Base-by-base conservation (phyloP, 2,797 vertebrate genomes). In the Sparidentex hasta region DNA sequence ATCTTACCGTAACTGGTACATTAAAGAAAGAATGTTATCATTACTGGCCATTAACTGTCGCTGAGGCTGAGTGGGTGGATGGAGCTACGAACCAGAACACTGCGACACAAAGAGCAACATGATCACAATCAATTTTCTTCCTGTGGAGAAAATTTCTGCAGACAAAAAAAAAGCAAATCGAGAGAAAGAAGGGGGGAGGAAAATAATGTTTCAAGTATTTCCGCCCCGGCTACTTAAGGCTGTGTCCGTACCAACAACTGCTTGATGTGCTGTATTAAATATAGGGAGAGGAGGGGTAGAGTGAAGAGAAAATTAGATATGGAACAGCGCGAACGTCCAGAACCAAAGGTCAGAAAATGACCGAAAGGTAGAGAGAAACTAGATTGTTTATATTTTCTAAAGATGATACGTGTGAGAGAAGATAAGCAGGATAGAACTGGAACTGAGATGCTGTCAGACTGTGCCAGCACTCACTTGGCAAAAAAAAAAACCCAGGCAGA, bases 281-380 rank as follows among this genome's bases (percentile, higher is more conserved):
- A 80, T 95, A 94, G 86, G 94, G 95, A 94, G 76, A 18, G 50
- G 33, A 4, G 29, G 44, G 23, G 33, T 23, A 38, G 69, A 71
- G 65, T 29, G 44, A n/a, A n/a, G n/a, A 64, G 70, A 59, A 76
- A 47, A 59, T 56, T 21, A 46, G 11, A 55, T 11, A 18, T 12
- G 27, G 38, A 83, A 41, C 21, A 9, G 2, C 7, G 18, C 11
- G 47, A 47, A n/a, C 71, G 4, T 2, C 3, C 46, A 23, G 3
- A 66, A 38, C 5, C 52, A 76, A 71, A 74, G 41, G 63, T 67
- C 67, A 77, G 56, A 50, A 14, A 47, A 48, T 23, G 14, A 46
- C 18, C 65, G 5, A 50, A 43, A 25, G 50, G 17, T 33, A 21
- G 27, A 56, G 64, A 6, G 29, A 82, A 66, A 81, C 7, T 38